Conservation (phyloP, 2,113 vertebrate genomes). For the Pollimyrus isidori region DNA sequence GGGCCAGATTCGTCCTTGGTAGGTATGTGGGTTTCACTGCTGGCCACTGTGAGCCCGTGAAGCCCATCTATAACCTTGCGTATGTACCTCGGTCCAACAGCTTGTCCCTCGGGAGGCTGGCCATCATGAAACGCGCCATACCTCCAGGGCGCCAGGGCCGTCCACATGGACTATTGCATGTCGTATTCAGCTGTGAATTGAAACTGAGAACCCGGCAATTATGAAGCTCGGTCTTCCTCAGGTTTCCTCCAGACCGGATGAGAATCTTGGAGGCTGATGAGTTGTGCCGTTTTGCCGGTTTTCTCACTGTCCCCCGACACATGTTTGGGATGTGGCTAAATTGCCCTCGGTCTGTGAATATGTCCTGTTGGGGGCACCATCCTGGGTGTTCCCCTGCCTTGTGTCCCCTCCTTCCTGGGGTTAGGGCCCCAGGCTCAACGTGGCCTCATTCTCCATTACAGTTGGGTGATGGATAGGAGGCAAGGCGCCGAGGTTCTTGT, state of each 20-base stretch:
- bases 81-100: background rate
- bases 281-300: background rate
- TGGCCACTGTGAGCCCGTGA: background rate
- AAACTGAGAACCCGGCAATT: background rate
- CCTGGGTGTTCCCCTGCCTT: background rate
- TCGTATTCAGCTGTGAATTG: background rate
- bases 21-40: background rate
- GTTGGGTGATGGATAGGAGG: background rate
- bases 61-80: background rate
- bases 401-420: background rate
- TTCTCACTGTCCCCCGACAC: background rate
- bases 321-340: background rate
- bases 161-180: background rate
- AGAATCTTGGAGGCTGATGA: background rate
- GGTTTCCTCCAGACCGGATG: background rate
- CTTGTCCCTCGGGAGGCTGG: background rate
- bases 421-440: background rate
- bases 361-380: background rate
- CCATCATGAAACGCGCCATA: background rate
- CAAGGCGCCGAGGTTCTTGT: background rate
- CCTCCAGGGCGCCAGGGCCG: background rate
- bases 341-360: background rate
- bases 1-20: background rate
- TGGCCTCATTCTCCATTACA: background rate
- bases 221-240: background rate